Percentiles rank a stretch among this genome's conserved stretches.
Evolutionary conservation across 1,140 invertebrate genomes (phyloP).

Genomic region (Oreohelix idahoensis): DNA sequence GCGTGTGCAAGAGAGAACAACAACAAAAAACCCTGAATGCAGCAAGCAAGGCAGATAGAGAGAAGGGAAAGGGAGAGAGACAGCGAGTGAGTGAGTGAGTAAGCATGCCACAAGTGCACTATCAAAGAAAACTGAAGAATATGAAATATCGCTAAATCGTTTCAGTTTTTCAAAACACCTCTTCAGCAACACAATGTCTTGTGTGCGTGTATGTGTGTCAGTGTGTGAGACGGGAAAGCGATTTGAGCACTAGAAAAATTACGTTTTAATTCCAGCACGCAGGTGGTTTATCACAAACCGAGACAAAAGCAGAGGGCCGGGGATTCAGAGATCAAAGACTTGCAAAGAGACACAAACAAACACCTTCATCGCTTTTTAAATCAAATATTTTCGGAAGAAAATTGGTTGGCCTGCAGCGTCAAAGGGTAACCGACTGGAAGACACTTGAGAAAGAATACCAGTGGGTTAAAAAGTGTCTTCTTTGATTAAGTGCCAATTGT

Average conservation of each 20-base stretch:
- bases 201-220: not conserved
- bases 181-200: not conserved
- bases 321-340: conserved; percentile 4
- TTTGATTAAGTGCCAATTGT: not conserved
- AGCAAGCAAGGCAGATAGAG: not conserved
- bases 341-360: conserved; percentile 9
- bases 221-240: not conserved
- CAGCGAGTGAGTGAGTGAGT: not conserved
- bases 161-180: not conserved
- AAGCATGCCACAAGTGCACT: not conserved
- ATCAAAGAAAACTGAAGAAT: not conserved
- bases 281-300: conserved; percentile 14
- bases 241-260: conserved; percentile 7
- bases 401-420: conserved; percentile 11
- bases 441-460: conserved; percentile 1
- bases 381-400: conserved; percentile 20
- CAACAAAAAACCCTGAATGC: not conserved
- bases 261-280: conserved; percentile 6
- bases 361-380: conserved; percentile 4
- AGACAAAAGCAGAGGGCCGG: not conserved
- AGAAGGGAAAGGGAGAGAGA: not conserved
- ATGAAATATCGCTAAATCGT: not conserved
- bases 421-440: conserved; percentile 5
- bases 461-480: not conserved
- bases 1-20: conserved; percentile 19